A percentile compares a stretch with the other conserved stretches of the same genome.
Conservation (phyloP, 2,113 vertebrate species). For the Eulemur macaco region DNA sequence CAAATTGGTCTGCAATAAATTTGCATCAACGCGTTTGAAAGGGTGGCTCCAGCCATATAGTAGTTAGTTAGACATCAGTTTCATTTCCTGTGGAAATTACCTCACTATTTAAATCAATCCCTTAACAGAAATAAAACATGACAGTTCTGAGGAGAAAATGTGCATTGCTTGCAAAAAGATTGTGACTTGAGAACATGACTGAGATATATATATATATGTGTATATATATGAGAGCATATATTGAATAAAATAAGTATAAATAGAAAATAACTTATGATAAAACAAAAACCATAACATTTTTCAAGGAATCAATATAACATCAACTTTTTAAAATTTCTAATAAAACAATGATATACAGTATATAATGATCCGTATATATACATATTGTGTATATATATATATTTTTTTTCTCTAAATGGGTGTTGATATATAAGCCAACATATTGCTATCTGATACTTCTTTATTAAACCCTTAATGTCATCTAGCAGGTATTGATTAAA, state of each 20-base stretch:
- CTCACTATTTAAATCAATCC: not conserved
- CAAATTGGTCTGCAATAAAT: not conserved
- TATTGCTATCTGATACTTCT: not conserved
- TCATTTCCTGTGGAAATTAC: conserved; percentile 14
- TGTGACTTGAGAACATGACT: not conserved
- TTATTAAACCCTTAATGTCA: not conserved
- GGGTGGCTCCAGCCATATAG: not conserved
- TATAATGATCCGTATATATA: not conserved
- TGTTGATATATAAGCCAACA: not conserved
- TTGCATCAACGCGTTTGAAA: not conserved
- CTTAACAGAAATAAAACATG: not conserved
- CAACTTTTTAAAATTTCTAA: not conserved
- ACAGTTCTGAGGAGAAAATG: not conserved
- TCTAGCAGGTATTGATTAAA: not conserved
- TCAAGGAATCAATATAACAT: not conserved
- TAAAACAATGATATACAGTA: not conserved
- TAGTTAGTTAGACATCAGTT: not conserved
- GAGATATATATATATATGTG: not conserved
- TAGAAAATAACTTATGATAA: not conserved
- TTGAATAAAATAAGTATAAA: not conserved
- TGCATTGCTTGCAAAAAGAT: not conserved
- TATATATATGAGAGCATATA: not conserved
- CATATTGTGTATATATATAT: not conserved
- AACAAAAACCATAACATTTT: not conserved
- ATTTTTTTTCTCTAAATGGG: not conserved